Percentiles rank a stretch among this genome's conserved stretches.
Conservation (phyloP, 2,797 vertebrate species). For the Ciconia nigra region DNA sequence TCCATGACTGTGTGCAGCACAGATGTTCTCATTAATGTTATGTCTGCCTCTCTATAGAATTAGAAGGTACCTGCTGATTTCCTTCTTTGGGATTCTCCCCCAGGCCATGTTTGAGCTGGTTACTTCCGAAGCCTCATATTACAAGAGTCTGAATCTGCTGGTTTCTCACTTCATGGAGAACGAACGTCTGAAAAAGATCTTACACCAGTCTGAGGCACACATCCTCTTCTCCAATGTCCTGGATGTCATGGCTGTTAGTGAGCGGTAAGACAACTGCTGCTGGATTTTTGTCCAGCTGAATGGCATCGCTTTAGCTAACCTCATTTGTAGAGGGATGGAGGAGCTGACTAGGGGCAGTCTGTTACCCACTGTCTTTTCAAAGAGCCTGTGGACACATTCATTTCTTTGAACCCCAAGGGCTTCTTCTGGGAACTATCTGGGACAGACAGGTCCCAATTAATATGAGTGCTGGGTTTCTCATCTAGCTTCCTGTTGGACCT, state of each 20-base stretch:
- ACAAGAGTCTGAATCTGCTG: slow-evolving; percentile 92
- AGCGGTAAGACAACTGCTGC: slow-evolving; percentile 78
- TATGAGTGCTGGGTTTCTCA: neutral
- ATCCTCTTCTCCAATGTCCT: slow-evolving; percentile 97
- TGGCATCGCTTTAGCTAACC: neutral
- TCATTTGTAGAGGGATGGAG: neutral
- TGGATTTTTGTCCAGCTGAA: neutral
- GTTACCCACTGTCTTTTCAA: neutral
- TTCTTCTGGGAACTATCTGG: neutral
- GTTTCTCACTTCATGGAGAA: slow-evolving; percentile 93
- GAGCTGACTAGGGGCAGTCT: neutral
- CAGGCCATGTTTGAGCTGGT: slow-evolving; percentile 98
- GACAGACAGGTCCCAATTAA: neutral
- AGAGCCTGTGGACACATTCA: neutral
- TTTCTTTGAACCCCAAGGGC: neutral
- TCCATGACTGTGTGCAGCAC: neutral
- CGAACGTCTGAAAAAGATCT: slow-evolving; percentile 81
- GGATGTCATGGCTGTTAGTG: slow-evolving; percentile 92
- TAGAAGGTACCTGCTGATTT: neutral
- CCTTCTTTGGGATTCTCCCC: neutral
- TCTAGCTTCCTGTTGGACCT: slow-evolving; percentile 91
- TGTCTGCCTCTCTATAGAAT: neutral
- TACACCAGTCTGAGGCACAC: slow-evolving; percentile 92
- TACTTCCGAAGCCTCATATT: slow-evolving; percentile 95
- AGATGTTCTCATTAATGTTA: neutral